A percentile compares a stretch with the other conserved stretches of the same genome.
Conservation (phyloP, 2,888 invertebrate genomes). For the Heliothis peltigera region DNA sequence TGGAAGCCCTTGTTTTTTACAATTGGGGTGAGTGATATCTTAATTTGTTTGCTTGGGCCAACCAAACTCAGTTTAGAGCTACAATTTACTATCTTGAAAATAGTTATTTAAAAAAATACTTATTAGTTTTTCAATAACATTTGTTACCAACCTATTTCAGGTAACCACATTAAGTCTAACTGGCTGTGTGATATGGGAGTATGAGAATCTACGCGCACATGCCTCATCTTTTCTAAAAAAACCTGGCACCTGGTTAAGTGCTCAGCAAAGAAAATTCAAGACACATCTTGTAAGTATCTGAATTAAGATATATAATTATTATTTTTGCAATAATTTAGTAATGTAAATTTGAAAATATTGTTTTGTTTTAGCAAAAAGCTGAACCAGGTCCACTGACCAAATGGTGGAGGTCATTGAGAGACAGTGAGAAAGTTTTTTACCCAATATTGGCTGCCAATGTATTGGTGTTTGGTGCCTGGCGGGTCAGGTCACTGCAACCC, state of each 20-base stretch:
- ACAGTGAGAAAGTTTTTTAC: slow-evolving; percentile 94
- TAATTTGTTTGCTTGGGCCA: too few species aligned
- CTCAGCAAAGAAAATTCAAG: slow-evolving; percentile 78
- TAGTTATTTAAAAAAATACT: too few species aligned
- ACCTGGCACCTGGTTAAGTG: slow-evolving; percentile 88
- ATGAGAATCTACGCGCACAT: slow-evolving; percentile 92
- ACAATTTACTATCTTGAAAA: too few species aligned
- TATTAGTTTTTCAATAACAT: too few species aligned
- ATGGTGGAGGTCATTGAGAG: slow-evolving; percentile 93
- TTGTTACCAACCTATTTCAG: slow-evolving; percentile 74
- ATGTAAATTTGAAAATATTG: neutral
- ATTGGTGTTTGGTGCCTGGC: slow-evolving; percentile 95
- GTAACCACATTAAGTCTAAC: slow-evolving; percentile 92
- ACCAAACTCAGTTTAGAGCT: too few species aligned
- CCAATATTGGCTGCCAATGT: slow-evolving; percentile 95
- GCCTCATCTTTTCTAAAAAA: slow-evolving; percentile 87
- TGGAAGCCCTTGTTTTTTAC: slow-evolving; percentile 92
- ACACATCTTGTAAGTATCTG: slow-evolving; percentile 72
- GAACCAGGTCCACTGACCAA: slow-evolving; percentile 83
- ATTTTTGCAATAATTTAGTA: neutral
- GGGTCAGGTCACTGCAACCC: slow-evolving; percentile 92
- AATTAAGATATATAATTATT: neutral
- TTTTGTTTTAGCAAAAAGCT: slow-evolving; percentile 69
- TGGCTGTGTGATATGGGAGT: slow-evolving; percentile 96
- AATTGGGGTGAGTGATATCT: slow-evolving; percentile 87